A percentile compares a stretch with the other conserved stretches of the same genome.
Evolutionary conservation across 1,140 invertebrate genomes (phyloP).

Genomic region (Whitmania pigra): DNA sequence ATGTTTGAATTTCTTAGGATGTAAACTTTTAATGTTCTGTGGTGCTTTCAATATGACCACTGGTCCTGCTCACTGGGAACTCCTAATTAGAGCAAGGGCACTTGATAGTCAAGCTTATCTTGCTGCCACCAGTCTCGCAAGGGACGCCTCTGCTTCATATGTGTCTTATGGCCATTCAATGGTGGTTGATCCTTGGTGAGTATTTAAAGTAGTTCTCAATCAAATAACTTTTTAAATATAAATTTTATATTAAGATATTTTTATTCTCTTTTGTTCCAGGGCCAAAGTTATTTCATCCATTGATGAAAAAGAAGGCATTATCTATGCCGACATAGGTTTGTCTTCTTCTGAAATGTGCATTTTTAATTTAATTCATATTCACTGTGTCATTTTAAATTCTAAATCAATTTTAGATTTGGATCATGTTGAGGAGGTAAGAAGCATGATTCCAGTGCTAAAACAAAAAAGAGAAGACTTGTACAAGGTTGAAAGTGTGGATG

Average conservation of each 20-base stretch:
- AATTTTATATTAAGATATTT: not conserved
- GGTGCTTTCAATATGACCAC: constrained; percentile 91
- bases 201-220: not conserved
- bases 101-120: constrained; percentile 63
- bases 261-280: not conserved
- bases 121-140: constrained; percentile 54
- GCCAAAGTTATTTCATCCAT: constrained; percentile 19
- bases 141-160: constrained; percentile 58
- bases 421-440: constrained; percentile 58
- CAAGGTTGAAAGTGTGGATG: constrained; percentile 24
- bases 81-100: constrained; percentile 64
- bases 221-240: not conserved
- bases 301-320: constrained; percentile 54
- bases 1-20: constrained; percentile 47
- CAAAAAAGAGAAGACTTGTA: constrained; percentile 72
- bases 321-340: constrained; percentile 62
- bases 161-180: constrained; percentile 78
- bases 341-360: constrained; percentile 15
- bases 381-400: not conserved
- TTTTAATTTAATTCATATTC: constrained; percentile 4
- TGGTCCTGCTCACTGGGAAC: constrained; percentile 79
- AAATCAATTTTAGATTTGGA: constrained; percentile 51
- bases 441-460: constrained; percentile 61
- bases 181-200: constrained; percentile 67
- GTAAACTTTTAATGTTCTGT: constrained; percentile 74